Evolutionary conservation across 1,140 invertebrate species (phyloP).

Genomic region (Nasonia giraulti): DNA sequence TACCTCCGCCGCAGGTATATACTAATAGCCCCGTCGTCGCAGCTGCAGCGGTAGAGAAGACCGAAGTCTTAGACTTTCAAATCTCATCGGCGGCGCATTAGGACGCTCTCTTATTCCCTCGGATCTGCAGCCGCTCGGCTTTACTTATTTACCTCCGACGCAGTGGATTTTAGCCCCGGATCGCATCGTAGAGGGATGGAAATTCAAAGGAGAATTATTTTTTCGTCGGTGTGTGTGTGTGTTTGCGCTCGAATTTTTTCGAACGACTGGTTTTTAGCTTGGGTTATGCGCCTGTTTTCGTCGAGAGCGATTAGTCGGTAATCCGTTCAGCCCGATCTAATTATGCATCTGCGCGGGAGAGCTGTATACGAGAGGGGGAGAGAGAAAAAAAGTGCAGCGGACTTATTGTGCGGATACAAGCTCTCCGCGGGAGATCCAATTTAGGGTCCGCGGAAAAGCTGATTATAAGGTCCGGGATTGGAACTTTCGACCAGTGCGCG

Average conservation of each 20-base stretch:
- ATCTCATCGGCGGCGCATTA: conserved; percentile 21
- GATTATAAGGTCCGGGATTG: conserved; percentile 14
- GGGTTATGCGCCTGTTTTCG: no score
- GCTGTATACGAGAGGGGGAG: no score
- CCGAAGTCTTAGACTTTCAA: conserved; percentile 44
- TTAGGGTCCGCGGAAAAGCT: conserved; percentile 14
- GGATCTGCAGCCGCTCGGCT: neutral
- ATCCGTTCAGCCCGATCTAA: neutral
- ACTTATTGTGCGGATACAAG: neutral
- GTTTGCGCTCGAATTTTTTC: no score
- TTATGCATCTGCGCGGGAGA: neutral
- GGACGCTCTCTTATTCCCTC: neutral
- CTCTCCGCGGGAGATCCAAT: neutral
- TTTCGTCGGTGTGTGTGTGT: no score
- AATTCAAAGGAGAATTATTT: no score
- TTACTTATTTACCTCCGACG: conserved; percentile 40
- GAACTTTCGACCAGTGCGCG: conserved; percentile 12
- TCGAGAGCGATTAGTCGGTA: neutral
- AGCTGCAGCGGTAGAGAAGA: no score
- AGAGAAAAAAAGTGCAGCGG: neutral
- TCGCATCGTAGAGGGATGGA: neutral
- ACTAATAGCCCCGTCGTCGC: conserved; percentile 15
- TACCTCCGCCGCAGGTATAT: neutral
- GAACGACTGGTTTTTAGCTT: no score
- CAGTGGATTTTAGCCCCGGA: no score